Evolutionary conservation across 1,140 invertebrate species (phyloP).

Genomic region (Mylabris phalerata): DNA sequence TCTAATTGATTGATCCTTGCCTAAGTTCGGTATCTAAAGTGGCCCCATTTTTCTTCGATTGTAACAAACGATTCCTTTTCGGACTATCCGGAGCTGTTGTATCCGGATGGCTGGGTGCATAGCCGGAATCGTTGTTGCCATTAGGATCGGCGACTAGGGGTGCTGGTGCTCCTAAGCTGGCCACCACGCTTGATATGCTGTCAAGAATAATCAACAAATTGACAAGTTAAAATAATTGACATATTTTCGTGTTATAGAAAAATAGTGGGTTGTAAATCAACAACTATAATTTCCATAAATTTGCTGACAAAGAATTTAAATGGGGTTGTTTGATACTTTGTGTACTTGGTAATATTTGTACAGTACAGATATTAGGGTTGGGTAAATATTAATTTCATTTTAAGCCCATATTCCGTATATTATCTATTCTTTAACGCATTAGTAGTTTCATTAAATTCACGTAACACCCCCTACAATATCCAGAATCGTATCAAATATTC

Average conservation of each 20-base stretch:
- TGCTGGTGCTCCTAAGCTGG: conserved; percentile 47
- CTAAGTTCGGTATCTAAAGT: conserved; percentile 39
- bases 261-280: no score
- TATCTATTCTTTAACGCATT: no score
- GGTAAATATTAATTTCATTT: no score
- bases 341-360: no score
- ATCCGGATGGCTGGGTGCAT: conserved; percentile 62
- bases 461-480: no score
- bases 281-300: no score
- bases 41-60: conserved; percentile 38
- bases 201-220: conserved; percentile 19
- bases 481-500: no score
- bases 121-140: conserved; percentile 74
- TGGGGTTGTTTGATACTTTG: no score
- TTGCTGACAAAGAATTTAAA: no score
- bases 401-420: no score
- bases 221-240: not conserved
- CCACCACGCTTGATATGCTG: conserved; percentile 49
- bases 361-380: no score
- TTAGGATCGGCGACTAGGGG: conserved; percentile 55
- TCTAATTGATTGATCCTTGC: conserved; percentile 19
- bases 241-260: conserved; percentile 1
- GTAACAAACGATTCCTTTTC: conserved; percentile 13
- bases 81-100: conserved; percentile 50
- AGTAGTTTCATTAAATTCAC: no score